Evolutionary conservation across 2,888 invertebrate species (phyloP), one percentile per base, ranked within the genome.

Genomic region (Anodontia alba): DNA sequence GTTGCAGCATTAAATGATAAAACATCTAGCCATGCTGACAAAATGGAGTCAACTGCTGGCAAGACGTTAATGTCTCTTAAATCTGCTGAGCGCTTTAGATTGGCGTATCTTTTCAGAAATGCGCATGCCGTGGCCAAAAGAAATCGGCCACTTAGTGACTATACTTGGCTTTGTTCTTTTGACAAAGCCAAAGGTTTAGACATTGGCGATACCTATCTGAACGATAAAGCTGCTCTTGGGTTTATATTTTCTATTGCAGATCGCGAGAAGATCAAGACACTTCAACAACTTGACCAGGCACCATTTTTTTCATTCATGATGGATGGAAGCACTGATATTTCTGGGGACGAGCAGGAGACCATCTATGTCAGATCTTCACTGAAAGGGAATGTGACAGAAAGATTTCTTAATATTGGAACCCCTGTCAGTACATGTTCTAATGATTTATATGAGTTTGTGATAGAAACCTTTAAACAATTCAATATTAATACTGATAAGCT

Each of bases 261-360:
- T 31, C 23, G 62, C 2, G 75, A 76, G 23, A 69, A 23, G n/a
- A 33, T 43, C 7, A 78, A 73, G 33, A 78, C 79, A 5, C 23
- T 36, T 12, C 15, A 76, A 0, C 15, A 72, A 20, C 1, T 83
- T n/a, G 29, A 51, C 17, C 12, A 43, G 10, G 49, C 36, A 3
- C 29, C 29, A 12, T 81, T 80, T 51, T 76, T 81, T 68, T 66
- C 75, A 0, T 76, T 81, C 43, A 76, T 86, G 57, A 83, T 83
- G 80, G 86, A 86, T 46, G 86, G 81, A 12, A 62, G 69, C 0
- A 84, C 83, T 0, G 82, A 86, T 29, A 78, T 83, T 36, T 38
- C 78, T 17, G 78, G 83, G 0, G 75, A 76, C 43, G 82, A 86
- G 42, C 86, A 86, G 49, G 79, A 82, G 66, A 36, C 76, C 0